Conservation (phyloP, 2,797 vertebrate genomes). For the Pyrrhura leucotis region DNA sequence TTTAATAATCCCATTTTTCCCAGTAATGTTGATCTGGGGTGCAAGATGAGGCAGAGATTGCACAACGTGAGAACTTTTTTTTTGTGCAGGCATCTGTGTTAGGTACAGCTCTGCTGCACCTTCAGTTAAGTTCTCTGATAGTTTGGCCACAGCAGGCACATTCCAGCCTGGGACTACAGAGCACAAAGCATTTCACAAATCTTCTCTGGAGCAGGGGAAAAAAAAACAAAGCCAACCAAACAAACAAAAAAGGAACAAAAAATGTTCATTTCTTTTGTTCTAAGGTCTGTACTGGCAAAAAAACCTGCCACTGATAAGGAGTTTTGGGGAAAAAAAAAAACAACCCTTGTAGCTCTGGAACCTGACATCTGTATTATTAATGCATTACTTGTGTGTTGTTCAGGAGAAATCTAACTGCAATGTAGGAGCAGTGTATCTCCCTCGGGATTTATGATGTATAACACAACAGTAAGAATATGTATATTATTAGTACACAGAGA, state of each 20-base stretch:
- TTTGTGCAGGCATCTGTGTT: background rate
- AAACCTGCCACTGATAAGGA: accelerated
- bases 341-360: background rate
- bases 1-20: background rate
- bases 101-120: background rate
- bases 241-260: background rate
- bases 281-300: background rate
- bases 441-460: background rate
- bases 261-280: background rate
- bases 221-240: background rate
- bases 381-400: background rate
- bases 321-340: background rate
- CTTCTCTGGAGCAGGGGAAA: background rate
- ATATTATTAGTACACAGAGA: background rate
- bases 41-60: background rate
- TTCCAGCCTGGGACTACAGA: background rate
- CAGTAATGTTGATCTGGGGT: background rate
- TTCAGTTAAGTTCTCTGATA: background rate
- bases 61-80: background rate
- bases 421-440: background rate
- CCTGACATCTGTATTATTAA: background rate
- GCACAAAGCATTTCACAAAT: background rate
- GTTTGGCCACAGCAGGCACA: background rate
- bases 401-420: background rate
- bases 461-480: background rate